Conservation (phyloP, 2,888 invertebrate genomes). For the Rotaria macrura region DNA sequence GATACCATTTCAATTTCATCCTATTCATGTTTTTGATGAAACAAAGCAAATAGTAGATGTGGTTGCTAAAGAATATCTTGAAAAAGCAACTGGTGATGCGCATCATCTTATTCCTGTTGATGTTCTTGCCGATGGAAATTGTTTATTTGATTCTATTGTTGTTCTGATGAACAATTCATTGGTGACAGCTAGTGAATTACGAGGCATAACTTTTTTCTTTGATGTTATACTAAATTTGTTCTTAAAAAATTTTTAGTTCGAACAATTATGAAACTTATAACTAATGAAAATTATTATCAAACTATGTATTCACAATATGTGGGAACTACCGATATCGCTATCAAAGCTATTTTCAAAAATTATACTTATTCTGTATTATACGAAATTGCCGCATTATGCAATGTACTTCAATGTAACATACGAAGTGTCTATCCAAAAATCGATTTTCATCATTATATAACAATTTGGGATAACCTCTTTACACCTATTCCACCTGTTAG, state of each 20-base stretch:
- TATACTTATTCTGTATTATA: not conserved
- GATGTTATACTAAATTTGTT: no score
- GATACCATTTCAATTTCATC: not conserved
- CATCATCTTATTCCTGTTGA: not conserved
- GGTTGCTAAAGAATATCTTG: not conserved
- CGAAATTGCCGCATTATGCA: not conserved
- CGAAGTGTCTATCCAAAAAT: not conserved
- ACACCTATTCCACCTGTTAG: not conserved
- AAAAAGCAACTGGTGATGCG: not conserved
- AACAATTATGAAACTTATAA: not conserved
- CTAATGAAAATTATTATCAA: not conserved
- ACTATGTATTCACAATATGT: not conserved
- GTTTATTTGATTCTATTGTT: not conserved
- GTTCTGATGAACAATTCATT: not conserved
- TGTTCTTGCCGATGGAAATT: not conserved
- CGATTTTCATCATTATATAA: not conserved
- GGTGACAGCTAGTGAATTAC: not conserved
- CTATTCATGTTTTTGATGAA: not conserved
- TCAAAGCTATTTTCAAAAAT: not conserved
- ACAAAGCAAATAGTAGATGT: not conserved
- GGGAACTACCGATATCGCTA: not conserved
- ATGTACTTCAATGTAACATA: not conserved
- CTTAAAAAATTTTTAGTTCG: not conserved
- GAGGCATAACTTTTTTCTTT: not conserved
- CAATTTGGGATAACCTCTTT: not conserved